Base-by-base conservation (phyloP, 2,888 invertebrate species). In the Lasioglossum marginatum region DNA sequence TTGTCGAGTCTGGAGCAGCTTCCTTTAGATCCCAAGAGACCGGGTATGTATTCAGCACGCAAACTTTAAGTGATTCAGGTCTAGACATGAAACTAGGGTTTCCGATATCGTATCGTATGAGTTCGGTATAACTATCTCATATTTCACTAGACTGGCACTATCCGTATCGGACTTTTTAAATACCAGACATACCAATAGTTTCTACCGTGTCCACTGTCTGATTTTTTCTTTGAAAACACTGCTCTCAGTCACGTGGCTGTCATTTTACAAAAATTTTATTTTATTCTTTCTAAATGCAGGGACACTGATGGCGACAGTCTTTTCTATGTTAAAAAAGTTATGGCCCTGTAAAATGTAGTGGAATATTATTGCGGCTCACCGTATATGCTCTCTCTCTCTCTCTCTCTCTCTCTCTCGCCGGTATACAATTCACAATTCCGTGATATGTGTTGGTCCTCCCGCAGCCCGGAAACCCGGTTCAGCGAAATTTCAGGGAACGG, bases 21-120 rank as follows among this genome's bases (percentile, higher is more conserved):
- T 70, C 68, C 68, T 70, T 70, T 12, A 12, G 37, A 12, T 70
- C 37, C 68, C 68, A 40, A n/a, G 68, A 70, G 37, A 12, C 68
- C 37, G 34, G 37, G 10, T 40, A 37, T 40, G 68, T 70, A 37
- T 40, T 23, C 37, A n/a, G 40, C 37, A 40, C 68, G 68, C 68
- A 40, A 70, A 70, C 68, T 70, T 37, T 70, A 70, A 70, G 68
- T 70, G 68, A 70, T 70, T 70, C 37, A 14, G 68, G 37, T 70
- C 68, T 70, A 70, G 68, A 37, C 68, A 40, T 14, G 68, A 70
- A 70, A 66, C 66, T 66, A 66, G 66, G 37, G 37, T 71, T 71
- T 37, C 43, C 71, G 37, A 71, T 71, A 71, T 40, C 71, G 34
- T 27, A 43, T 70, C 68, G 23, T 70, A 40, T 5, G 23, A n/a